phyloP scores from a whole-genome alignment of 1,140 invertebrate species.

The Anastatus disparis region DNA sequence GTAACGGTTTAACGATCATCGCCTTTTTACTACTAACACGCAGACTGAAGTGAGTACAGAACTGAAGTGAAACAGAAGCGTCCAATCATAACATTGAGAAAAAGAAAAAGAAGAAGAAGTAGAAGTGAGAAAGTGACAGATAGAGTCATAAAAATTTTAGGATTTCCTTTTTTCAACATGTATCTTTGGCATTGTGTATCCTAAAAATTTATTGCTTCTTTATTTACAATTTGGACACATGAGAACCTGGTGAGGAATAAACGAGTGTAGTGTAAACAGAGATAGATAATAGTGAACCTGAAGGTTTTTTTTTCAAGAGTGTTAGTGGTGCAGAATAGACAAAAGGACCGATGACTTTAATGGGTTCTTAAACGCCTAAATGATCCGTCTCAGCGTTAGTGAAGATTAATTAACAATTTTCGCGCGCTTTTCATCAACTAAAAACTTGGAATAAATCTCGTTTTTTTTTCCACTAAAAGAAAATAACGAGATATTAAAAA shows the following conservation, averaged over 20 bases:
- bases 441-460: no score
- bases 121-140: not conserved
- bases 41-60: no score
- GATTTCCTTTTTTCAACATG: slow-evolving; percentile 52
- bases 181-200: slow-evolving; percentile 36
- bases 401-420: slow-evolving; percentile 5
- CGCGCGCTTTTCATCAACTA: slow-evolving; percentile 28
- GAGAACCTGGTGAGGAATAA: not conserved
- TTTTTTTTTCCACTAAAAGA: no score
- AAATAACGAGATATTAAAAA: no score
- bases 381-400: slow-evolving; percentile 21
- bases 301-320: no score
- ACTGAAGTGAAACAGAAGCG: not conserved
- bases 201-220: not conserved
- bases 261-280: not conserved
- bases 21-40: no score
- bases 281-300: not conserved
- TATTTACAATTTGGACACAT: not conserved
- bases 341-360: slow-evolving; percentile 60
- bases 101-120: not conserved
- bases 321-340: no score
- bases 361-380: slow-evolving; percentile 49
- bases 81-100: not conserved
- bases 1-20: slow-evolving; percentile 65
- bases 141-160: not conserved